These are phyloP conservation scores for Pteropus rufus DNA, from an alignment of 2,797 vertebrate species.

Conservation along the genomic window DNA sequence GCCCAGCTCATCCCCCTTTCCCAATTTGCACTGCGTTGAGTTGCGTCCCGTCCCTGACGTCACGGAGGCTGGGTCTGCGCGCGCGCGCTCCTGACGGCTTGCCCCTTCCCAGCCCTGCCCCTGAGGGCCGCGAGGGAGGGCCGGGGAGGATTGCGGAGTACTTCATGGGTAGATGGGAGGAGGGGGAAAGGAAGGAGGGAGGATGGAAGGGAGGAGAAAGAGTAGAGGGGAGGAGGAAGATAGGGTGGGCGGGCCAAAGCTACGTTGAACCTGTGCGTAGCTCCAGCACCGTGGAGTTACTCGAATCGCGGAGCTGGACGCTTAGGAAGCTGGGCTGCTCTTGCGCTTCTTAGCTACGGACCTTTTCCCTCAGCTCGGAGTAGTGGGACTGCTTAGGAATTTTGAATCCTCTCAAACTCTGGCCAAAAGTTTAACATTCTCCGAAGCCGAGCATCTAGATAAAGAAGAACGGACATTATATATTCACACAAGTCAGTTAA, in stretches of 20 bases:
- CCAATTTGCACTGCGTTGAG: slow-evolving; percentile 66
- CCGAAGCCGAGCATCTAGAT: neutral
- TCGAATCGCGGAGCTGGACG: neutral
- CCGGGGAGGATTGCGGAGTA: rapidly evolving
- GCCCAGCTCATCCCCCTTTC: slow-evolving; percentile 59
- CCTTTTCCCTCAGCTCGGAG: neutral
- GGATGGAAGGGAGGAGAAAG: too few relatives aligned
- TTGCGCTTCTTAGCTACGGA: neutral
- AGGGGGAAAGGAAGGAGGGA: too few relatives aligned
- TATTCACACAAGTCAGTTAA: neutral
- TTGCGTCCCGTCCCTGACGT: slow-evolving; percentile 59
- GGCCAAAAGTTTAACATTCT: neutral
- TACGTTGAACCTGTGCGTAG: rapidly evolving
- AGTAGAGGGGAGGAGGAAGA: too few relatives aligned
- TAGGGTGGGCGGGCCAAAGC: rapidly evolving
- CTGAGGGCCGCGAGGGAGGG: rapidly evolving
- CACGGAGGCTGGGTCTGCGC: neutral
- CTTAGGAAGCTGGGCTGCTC: neutral
- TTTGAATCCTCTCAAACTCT: neutral
- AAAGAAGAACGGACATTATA: neutral
- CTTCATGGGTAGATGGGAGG: too few relatives aligned
- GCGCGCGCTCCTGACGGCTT: neutral
- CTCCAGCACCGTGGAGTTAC: rapidly evolving
- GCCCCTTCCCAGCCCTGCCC: rapidly evolving
- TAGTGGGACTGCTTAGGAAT: neutral